These are phyloP conservation scores for Vanacampus margaritifer DNA, from an alignment of 2,113 vertebrate genomes.

Conservation along the genomic window DNA sequence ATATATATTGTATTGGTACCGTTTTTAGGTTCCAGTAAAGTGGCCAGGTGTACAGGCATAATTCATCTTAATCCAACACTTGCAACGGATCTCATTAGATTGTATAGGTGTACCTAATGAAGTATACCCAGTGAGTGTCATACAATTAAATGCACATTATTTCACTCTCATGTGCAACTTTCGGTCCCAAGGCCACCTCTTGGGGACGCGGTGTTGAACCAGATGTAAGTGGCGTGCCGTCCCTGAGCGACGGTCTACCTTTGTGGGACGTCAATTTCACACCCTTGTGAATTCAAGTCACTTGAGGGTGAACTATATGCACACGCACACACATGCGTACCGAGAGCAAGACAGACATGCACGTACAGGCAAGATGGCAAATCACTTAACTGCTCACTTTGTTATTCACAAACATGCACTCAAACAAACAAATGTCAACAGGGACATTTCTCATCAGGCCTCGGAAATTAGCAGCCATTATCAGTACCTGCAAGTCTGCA, in stretches of 20 bases:
- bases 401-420: constrained; percentile 32
- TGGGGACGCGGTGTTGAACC: constrained; percentile 31
- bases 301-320: constrained; percentile 39
- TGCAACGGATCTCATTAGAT: not conserved
- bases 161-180: constrained; percentile 16
- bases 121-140: not conserved
- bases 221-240: constrained; percentile 22
- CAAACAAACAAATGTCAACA: constrained; percentile 26
- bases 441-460: constrained; percentile 58
- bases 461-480: constrained; percentile 67
- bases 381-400: constrained; percentile 56
- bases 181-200: constrained; percentile 28
- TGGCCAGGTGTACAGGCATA: not conserved
- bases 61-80: not conserved
- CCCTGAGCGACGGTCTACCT: constrained; percentile 19
- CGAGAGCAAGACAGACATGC: constrained; percentile 13
- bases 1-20: no score
- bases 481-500: constrained; percentile 62
- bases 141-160: constrained; percentile 5
- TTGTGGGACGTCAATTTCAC: constrained; percentile 45
- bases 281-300: constrained; percentile 50
- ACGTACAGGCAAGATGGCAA: constrained; percentile 42
- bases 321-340: constrained; percentile 26
- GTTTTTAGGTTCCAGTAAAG: not conserved
- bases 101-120: not conserved